Evolutionary conservation across 2,888 invertebrate species (phyloP).

Genomic region (Apotomis turbidana): DNA sequence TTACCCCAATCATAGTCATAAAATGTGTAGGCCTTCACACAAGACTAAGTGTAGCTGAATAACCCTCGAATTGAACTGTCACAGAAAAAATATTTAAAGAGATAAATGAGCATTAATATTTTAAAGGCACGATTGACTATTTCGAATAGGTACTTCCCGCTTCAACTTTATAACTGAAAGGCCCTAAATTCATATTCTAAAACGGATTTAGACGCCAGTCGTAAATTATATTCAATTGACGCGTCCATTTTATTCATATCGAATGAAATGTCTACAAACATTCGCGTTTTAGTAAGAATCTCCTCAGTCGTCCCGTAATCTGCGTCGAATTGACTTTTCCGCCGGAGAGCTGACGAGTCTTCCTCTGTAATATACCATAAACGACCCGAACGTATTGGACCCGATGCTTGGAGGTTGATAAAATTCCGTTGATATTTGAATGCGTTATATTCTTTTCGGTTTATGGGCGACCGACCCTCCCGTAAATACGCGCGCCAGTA

Average conservation of each 20-base stretch:
- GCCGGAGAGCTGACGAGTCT: conserved; percentile 76
- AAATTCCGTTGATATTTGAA: conserved; percentile 81
- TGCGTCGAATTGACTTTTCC: conserved; percentile 81
- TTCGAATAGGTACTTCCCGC: background rate
- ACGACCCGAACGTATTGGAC: conserved; percentile 79
- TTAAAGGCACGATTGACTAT: background rate
- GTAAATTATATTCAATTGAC: conserved; percentile 42
- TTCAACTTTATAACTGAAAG: background rate
- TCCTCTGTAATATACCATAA: conserved; percentile 78
- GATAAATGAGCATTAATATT: background rate
- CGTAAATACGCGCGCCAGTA: conserved; percentile 66
- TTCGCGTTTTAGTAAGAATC: conserved; percentile 69
- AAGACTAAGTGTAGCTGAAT: background rate
- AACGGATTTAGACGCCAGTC: conserved; percentile 7
- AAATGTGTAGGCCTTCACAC: background rate
- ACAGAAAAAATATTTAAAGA: background rate
- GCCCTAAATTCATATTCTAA: conserved; percentile 20
- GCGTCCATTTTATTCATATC: conserved; percentile 62
- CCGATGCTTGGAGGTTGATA: conserved; percentile 75
- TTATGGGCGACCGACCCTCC: conserved; percentile 67
- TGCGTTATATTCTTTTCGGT: conserved; percentile 75
- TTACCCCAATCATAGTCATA: too few relatives aligned
- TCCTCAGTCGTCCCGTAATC: conserved; percentile 72
- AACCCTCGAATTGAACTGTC: too few relatives aligned
- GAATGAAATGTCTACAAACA: conserved; percentile 60